Evolutionary conservation across 2,888 invertebrate species (phyloP).

Genomic region (Lasioglossum lativentre): DNA sequence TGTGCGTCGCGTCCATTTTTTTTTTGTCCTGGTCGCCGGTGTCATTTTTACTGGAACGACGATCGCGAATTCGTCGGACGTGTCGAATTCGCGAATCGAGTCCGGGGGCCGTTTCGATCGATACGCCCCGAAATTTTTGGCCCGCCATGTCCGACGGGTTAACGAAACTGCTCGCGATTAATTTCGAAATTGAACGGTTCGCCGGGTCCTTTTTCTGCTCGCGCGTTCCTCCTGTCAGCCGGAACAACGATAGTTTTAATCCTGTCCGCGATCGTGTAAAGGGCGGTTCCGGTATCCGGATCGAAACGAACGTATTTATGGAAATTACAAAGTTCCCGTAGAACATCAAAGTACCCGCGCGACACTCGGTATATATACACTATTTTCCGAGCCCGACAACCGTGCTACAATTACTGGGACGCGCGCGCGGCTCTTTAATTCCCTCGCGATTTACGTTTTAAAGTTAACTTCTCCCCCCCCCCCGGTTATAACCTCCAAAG

Average conservation of each 20-base stretch:
- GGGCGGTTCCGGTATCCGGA: conserved; percentile 4
- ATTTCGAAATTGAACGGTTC: conserved; percentile 47
- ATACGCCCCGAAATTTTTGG: conserved; percentile 17
- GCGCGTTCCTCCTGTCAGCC: conserved; percentile 26
- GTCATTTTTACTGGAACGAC: background rate
- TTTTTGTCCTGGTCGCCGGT: background rate
- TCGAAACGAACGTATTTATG: conserved; percentile 45
- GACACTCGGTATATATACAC: background rate
- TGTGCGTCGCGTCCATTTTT: background rate
- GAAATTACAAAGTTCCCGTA: conserved; percentile 40
- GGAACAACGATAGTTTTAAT: conserved; percentile 50
- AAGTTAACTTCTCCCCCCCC: too few species aligned
- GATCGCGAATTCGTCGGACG: background rate
- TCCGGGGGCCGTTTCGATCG: conserved; percentile 10
- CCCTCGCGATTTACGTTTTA: background rate
- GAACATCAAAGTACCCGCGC: conserved; percentile 18
- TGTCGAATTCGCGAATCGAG: background rate
- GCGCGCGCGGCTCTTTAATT: conserved; percentile 20
- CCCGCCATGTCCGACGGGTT: conserved; percentile 14
- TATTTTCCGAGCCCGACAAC: conserved; percentile 5
- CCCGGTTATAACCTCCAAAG: background rate
- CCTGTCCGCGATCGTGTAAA: conserved; percentile 21
- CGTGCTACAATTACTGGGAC: background rate
- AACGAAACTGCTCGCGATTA: conserved; percentile 41
- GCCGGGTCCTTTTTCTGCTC: conserved; percentile 10